A percentile compares a stretch with the other conserved stretches of the same genome.
Evolutionary conservation across 2,888 invertebrate genomes (phyloP).

Genomic region (Ectemnius cavifrons): DNA sequence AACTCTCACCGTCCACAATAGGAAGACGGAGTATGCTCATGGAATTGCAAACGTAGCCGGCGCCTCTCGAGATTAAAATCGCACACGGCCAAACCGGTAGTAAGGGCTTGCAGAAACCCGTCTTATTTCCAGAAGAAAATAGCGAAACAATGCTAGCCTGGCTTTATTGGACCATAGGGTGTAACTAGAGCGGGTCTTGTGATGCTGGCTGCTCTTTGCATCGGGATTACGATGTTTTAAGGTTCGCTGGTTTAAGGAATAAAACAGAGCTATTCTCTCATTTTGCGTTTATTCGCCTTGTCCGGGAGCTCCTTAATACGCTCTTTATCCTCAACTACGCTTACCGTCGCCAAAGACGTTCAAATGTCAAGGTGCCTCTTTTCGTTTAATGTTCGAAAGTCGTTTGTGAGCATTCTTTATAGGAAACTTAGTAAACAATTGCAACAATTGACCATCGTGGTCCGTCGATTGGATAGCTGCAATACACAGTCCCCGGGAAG

Average conservation of each 20-base stretch:
- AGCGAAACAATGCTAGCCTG: constrained; percentile 11
- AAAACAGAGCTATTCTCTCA: constrained; percentile 16
- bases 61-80: constrained; percentile 23
- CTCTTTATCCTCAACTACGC: background rate
- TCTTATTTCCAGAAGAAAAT: constrained; percentile 38
- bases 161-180: constrained; percentile 10
- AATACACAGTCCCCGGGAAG: too few species aligned
- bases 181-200: constrained; percentile 31
- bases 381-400: too few species aligned
- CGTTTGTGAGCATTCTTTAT: too few species aligned
- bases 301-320: constrained; percentile 58
- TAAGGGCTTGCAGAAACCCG: background rate
- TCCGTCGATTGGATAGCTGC: too few species aligned
- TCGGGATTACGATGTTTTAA: constrained; percentile 54
- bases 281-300: constrained; percentile 56
- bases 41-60: background rate
- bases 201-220: constrained; percentile 19
- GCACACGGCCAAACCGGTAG: background rate
- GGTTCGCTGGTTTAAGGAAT: constrained; percentile 16
- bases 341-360: too few species aligned
- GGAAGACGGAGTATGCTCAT: too few species aligned
- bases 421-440: too few species aligned
- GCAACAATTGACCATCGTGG: too few species aligned
- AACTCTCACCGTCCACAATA: too few species aligned
- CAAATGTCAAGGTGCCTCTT: too few species aligned